A percentile compares a stretch with the other conserved stretches of the same genome.
Evolutionary conservation across 2,113 vertebrate species (phyloP).

Genomic region (Pantherophis guttatus): DNA sequence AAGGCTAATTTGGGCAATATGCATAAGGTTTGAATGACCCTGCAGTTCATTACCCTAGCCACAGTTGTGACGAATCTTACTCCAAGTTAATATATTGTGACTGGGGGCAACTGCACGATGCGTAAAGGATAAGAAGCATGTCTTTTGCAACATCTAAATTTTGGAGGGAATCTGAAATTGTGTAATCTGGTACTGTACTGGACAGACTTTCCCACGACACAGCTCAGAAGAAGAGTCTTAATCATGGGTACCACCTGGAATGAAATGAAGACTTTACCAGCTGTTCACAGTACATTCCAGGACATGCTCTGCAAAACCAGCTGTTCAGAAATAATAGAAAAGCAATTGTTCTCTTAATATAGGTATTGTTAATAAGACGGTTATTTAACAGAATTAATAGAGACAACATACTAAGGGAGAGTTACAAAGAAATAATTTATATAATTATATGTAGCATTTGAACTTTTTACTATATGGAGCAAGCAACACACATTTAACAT

Average conservation of each 20-base stretch:
- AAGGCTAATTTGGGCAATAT: not conserved
- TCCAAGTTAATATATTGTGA: not conserved
- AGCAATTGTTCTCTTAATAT: conserved; percentile 21
- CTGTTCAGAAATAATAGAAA: conserved; percentile 14
- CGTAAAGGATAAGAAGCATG: not conserved
- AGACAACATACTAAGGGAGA: not conserved
- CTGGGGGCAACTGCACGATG: not conserved
- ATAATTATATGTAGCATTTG: not conserved
- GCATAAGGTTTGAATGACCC: not conserved
- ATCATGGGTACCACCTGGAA: conserved; percentile 14
- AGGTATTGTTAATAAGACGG: not conserved
- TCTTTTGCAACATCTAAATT: not conserved
- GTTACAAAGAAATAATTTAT: not conserved
- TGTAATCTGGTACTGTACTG: conserved; percentile 9
- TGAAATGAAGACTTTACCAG: conserved; percentile 13
- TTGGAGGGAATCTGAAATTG: not conserved
- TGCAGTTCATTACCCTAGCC: not conserved
- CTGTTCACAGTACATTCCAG: conserved; percentile 20
- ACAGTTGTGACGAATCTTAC: not conserved
- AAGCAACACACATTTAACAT: not conserved
- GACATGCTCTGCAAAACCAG: conserved; percentile 5
- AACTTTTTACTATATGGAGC: not conserved
- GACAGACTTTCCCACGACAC: conserved; percentile 18
- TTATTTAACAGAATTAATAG: conserved; percentile 1
- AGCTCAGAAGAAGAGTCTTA: not conserved